Evolutionary conservation across 1,140 invertebrate species (phyloP).

Genomic region (Sesamia nonagrioides): DNA sequence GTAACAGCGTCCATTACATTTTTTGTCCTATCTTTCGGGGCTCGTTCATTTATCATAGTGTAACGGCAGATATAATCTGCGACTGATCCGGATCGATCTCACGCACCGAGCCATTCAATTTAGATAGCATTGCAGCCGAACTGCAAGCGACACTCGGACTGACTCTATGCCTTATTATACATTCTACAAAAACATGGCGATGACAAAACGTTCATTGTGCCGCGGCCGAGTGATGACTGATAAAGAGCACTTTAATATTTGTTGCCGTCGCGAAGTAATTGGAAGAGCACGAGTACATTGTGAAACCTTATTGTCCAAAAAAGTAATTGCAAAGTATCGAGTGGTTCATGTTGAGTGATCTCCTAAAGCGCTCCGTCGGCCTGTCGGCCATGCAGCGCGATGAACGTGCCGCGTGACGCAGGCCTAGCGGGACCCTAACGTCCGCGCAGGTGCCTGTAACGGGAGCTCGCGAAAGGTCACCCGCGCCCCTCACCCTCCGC

Average conservation of each 20-base stretch:
- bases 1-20: too few species aligned
- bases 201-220: background rate
- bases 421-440: slow-evolving; percentile 74
- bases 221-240: background rate
- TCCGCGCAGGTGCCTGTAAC: slow-evolving; percentile 76
- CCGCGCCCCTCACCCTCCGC: slow-evolving; percentile 41
- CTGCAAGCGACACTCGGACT: background rate
- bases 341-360: background rate
- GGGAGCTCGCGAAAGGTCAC: slow-evolving; percentile 75
- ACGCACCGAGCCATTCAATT: slow-evolving; percentile 13
- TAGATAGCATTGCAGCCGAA: slow-evolving; percentile 7
- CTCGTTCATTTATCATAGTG: slow-evolving; percentile 27
- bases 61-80: slow-evolving; percentile 26
- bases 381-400: too few species aligned
- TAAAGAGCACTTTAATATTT: background rate
- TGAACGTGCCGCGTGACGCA: background rate
- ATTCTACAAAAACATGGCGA: background rate
- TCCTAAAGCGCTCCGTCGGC: background rate
- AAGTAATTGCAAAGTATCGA: background rate
- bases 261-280: background rate
- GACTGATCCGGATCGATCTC: slow-evolving; percentile 30
- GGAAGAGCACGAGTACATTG: background rate
- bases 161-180: background rate
- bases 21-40: background rate
- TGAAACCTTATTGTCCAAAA: background rate